Evolutionary conservation across 2,888 invertebrate genomes (phyloP).

Genomic region (Plebejus argus): DNA sequence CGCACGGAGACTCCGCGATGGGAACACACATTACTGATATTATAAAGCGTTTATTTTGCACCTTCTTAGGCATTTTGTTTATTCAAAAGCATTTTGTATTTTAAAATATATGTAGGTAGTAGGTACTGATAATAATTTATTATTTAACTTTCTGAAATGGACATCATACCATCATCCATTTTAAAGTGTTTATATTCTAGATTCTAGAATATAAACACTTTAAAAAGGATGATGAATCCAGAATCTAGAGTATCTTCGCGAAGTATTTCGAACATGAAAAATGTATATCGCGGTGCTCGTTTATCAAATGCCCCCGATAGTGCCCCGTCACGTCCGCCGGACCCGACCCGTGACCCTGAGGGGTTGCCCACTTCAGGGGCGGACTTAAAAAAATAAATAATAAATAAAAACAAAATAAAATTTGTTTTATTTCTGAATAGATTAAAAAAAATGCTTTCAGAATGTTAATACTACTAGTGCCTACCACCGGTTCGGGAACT

Average conservation of each 20-base stretch:
- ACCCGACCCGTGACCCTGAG: neutral
- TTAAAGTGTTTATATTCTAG: neutral
- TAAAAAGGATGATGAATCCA: too few species aligned
- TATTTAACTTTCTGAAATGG: neutral
- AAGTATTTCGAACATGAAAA: slow-evolving; percentile 13
- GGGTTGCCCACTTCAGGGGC: neutral
- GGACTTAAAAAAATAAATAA: too few species aligned
- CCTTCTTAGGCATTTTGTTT: too few species aligned
- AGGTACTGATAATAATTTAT: neutral
- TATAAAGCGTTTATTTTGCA: too few species aligned
- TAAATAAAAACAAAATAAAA: too few species aligned
- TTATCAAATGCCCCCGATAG: slow-evolving; percentile 7
- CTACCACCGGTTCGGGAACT: too few species aligned
- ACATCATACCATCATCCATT: neutral
- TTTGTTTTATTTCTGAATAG: too few species aligned
- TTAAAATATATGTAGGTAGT: too few species aligned
- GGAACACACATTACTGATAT: too few species aligned
- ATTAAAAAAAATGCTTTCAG: too few species aligned
- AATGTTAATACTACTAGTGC: too few species aligned
- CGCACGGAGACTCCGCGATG: neutral
- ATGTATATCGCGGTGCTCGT: neutral
- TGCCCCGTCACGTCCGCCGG: neutral
- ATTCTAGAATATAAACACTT: too few species aligned
- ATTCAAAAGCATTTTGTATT: neutral
- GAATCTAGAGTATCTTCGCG: neutral